phyloP scores from a whole-genome alignment of 2,113 vertebrate genomes.

The Poecile atricapillus region DNA sequence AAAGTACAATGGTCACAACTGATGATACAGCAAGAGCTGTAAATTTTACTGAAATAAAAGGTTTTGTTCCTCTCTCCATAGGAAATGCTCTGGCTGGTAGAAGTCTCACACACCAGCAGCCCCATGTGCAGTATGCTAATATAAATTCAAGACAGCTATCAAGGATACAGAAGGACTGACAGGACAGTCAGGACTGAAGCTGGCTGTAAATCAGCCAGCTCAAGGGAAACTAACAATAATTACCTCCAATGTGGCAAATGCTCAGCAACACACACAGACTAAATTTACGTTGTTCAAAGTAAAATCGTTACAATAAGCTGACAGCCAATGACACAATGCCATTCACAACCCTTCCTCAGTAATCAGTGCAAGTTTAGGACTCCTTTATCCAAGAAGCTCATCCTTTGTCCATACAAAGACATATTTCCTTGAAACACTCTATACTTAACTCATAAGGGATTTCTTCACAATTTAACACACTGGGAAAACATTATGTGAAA shows the following conservation, averaged over 20 bases:
- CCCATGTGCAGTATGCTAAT: fast-evolving
- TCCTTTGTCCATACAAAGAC: not conserved
- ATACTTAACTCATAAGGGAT: not conserved
- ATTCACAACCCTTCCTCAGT: not conserved
- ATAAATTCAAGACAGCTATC: not conserved
- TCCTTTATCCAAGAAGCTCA: not conserved
- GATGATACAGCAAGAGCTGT: not conserved
- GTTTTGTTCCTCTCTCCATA: not conserved
- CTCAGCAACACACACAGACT: not conserved
- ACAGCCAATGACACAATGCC: not conserved
- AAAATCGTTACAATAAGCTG: not conserved
- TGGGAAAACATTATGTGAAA: fast-evolving
- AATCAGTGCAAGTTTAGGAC: not conserved
- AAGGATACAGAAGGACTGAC: not conserved
- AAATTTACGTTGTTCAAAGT: not conserved
- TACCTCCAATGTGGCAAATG: not conserved
- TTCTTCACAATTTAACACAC: not conserved
- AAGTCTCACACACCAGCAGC: not conserved
- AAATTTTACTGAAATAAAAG: not conserved
- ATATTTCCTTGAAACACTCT: not conserved
- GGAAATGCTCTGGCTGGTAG: not conserved
- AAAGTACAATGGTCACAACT: not conserved
- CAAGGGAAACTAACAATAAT: not conserved
- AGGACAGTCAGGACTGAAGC: not conserved
- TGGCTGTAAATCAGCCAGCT: not conserved